Evolutionary conservation across 2,888 invertebrate species (phyloP).

Genomic region (Peribatodes rhomboidaria): DNA sequence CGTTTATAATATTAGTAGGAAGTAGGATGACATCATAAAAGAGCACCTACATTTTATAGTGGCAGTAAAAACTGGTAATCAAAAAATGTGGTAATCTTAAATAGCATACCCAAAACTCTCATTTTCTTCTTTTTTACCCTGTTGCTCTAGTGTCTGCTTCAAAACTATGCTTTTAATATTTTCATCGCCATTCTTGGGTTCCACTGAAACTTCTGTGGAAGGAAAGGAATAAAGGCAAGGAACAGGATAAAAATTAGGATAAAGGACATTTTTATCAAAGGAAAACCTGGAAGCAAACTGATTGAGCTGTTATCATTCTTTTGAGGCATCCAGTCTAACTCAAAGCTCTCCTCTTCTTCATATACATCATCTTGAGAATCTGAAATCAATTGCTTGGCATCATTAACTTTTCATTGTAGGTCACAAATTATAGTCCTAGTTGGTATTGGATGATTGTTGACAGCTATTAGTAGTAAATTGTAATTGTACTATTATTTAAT

Average conservation of each 20-base stretch:
- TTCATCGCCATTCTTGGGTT: neutral
- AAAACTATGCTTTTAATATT: neutral
- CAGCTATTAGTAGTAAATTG: too few species aligned
- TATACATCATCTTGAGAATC: slow-evolving; percentile 69
- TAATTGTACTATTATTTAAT: too few species aligned
- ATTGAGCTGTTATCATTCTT: slow-evolving; percentile 54
- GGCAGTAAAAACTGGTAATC: too few species aligned
- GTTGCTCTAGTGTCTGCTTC: neutral
- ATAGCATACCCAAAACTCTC: slow-evolving; percentile 40
- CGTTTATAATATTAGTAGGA: too few species aligned
- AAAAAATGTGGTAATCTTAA: too few species aligned
- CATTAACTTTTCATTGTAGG: too few species aligned
- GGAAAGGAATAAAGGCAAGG: slow-evolving; percentile 29
- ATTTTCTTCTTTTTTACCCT: slow-evolving; percentile 23
- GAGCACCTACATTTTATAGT: too few species aligned
- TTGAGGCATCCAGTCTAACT: slow-evolving; percentile 69
- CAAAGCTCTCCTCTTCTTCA: slow-evolving; percentile 73
- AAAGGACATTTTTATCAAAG: slow-evolving; percentile 39
- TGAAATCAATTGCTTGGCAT: slow-evolving; percentile 50
- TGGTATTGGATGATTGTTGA: too few species aligned
- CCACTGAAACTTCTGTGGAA: slow-evolving; percentile 46
- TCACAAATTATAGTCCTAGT: too few species aligned
- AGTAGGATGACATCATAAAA: too few species aligned
- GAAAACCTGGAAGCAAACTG: slow-evolving; percentile 60
- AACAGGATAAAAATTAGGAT: slow-evolving; percentile 43